Percentiles rank a stretch among this genome's conserved stretches.
phyloP scores from a whole-genome alignment of 2,888 invertebrate species.

The Zhuqinia jingwanae region DNA sequence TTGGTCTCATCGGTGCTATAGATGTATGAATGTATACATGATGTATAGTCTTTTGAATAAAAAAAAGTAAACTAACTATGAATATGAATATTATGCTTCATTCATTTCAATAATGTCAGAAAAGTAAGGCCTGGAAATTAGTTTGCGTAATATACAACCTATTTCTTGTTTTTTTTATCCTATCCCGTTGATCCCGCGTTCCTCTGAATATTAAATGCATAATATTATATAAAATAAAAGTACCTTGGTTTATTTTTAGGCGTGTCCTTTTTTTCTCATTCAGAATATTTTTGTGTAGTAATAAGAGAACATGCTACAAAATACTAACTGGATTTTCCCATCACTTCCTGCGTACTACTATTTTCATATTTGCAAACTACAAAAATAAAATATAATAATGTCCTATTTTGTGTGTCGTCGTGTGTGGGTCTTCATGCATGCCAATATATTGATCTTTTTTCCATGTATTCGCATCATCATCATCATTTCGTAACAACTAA shows the following conservation, averaged over 20 bases:
- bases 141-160: not conserved
- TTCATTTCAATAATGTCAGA: conserved; percentile 4
- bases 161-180: too few relatives aligned
- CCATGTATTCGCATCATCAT: not conserved
- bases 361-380: not conserved
- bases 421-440: not conserved
- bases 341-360: not conserved
- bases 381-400: too few relatives aligned
- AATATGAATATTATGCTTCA: not conserved
- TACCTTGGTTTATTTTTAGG: not conserved
- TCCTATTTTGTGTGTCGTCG: not conserved
- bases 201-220: not conserved
- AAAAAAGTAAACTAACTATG: too few relatives aligned
- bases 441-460: not conserved
- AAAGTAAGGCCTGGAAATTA: conserved; percentile 26
- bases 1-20: not conserved
- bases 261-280: not conserved
- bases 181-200: too few relatives aligned
- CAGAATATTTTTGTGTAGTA: not conserved
- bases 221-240: not conserved
- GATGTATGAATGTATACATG: not conserved
- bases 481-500: too few relatives aligned
- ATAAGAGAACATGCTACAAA: not conserved
- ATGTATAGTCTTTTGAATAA: too few relatives aligned
- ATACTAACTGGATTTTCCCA: not conserved